Evolutionary conservation across 2,888 invertebrate genomes (phyloP).

Genomic region (Deilephila elpenor): DNA sequence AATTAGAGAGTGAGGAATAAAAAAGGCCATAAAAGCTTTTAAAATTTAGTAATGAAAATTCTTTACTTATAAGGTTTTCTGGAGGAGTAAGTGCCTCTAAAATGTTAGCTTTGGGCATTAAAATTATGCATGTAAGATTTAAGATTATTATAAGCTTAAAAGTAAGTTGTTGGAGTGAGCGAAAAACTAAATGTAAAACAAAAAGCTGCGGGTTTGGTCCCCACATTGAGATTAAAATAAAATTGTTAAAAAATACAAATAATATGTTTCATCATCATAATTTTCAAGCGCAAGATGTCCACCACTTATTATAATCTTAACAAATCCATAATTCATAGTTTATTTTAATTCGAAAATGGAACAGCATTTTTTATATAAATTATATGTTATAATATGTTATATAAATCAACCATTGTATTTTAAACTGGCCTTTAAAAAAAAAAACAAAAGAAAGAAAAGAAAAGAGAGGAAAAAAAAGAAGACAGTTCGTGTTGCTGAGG

Average conservation of each 20-base stretch:
- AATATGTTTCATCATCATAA: neutral
- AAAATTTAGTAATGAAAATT: constrained; percentile 56
- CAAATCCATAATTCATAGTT: too few relatives aligned
- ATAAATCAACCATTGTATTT: too few relatives aligned
- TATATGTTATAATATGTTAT: too few relatives aligned
- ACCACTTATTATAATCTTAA: neutral
- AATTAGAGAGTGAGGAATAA: constrained; percentile 72
- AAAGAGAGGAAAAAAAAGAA: too few relatives aligned
- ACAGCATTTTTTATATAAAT: too few relatives aligned
- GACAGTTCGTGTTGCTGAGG: too few relatives aligned
- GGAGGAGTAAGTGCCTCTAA: neutral
- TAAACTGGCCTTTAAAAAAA: too few relatives aligned
- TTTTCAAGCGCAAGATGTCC: neutral
- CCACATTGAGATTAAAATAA: too few relatives aligned
- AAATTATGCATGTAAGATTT: neutral
- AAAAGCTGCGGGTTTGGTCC: too few relatives aligned
- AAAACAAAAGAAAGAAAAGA: too few relatives aligned
- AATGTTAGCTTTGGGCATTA: neutral
- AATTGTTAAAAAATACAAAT: too few relatives aligned
- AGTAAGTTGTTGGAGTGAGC: neutral
- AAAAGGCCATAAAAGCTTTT: constrained; percentile 64
- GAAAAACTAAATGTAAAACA: neutral
- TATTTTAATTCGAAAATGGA: too few relatives aligned
- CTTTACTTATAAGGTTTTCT: neutral
- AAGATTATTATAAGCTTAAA: neutral